phyloP scores from a whole-genome alignment of 1,140 invertebrate genomes.

The Drosophila micromelanica region DNA sequence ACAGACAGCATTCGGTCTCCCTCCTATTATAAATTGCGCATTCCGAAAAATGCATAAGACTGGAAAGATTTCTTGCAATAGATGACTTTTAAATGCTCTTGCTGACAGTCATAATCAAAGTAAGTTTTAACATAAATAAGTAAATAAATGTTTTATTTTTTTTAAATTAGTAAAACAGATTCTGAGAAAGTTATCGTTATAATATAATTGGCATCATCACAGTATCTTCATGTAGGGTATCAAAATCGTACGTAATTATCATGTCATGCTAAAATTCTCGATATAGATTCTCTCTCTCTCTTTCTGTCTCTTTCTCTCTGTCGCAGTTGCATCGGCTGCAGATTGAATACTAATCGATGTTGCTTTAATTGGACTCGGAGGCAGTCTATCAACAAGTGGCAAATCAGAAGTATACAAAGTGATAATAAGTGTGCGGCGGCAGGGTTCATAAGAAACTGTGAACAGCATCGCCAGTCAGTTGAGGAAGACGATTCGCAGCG shows the following conservation, averaged over 20 bases:
- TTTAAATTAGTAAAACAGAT: no score
- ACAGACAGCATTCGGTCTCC: conserved; percentile 16
- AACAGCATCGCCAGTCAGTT: conserved; percentile 28
- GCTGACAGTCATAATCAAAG: no score
- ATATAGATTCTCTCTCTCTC: conserved; percentile 10
- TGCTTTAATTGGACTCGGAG: conserved; percentile 28
- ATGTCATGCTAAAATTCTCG: conserved; percentile 7
- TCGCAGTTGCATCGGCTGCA: not conserved
- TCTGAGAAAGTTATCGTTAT: no score
- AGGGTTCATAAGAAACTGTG: conserved; percentile 26
- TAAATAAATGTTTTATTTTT: no score
- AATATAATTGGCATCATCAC: no score
- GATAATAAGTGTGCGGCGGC: conserved; percentile 17
- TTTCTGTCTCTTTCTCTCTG: not conserved
- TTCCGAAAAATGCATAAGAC: conserved; percentile 17
- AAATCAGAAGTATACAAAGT: conserved; percentile 17
- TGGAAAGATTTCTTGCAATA: not conserved
- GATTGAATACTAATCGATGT: conserved; percentile 28
- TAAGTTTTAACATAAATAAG: no score
- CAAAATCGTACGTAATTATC: not conserved
- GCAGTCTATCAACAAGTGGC: not conserved
- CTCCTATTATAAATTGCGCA: conserved; percentile 30
- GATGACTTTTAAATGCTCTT: not conserved
- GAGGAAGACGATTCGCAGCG: conserved; percentile 14
- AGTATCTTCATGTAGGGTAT: not conserved